These are phyloP conservation scores for Campopleginae sp. DNA, from an alignment of 2,888 invertebrate species.

Conservation along the genomic window DNA sequence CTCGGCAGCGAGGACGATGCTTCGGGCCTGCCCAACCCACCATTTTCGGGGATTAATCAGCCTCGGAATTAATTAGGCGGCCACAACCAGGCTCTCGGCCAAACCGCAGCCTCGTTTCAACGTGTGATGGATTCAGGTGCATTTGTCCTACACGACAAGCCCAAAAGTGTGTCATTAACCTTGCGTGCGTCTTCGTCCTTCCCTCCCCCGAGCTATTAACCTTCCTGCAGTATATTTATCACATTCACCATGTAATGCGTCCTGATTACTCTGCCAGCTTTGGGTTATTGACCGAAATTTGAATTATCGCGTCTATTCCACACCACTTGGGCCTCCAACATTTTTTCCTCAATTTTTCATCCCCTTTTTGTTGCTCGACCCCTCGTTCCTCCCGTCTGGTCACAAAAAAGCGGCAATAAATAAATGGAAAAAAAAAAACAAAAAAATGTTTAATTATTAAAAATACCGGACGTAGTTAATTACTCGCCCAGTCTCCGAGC, in stretches of 20 bases:
- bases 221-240: conserved; percentile 1
- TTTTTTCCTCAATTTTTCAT: not conserved
- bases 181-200: conserved; percentile 21
- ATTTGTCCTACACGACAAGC: conserved; percentile 69
- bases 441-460: too few species aligned
- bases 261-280: conserved; percentile 42
- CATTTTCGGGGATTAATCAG: conserved; percentile 77
- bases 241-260: conserved; percentile 9
- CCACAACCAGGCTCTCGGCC: conserved; percentile 29
- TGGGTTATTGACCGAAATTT: conserved; percentile 24
- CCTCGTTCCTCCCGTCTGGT: not conserved
- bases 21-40: conserved; percentile 60
- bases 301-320: not conserved
- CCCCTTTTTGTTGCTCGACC: not conserved
- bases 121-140: conserved; percentile 71
- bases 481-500: too few species aligned
- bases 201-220: conserved; percentile 49
- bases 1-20: not conserved
- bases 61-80: conserved; percentile 77
- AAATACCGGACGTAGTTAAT: too few species aligned
- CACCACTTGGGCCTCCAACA: not conserved
- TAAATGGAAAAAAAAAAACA: too few species aligned
- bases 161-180: conserved; percentile 70
- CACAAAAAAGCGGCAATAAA: too few species aligned
- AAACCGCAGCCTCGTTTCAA: conserved; percentile 51